Evolutionary conservation across 2,888 invertebrate genomes (phyloP).

Genomic region (Patella caerulea): DNA sequence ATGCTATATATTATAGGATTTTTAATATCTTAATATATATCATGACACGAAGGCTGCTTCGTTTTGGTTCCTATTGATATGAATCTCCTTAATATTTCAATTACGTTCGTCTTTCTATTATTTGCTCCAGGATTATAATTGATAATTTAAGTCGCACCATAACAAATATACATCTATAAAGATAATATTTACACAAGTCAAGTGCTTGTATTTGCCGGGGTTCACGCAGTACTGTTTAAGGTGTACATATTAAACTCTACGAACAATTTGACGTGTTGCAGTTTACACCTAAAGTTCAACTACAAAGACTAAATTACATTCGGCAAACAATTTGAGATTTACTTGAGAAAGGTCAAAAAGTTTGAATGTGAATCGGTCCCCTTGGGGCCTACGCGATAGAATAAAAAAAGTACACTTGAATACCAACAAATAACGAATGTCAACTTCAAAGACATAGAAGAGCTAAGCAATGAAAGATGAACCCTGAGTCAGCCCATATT

Average conservation of each 20-base stretch:
- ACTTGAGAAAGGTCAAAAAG: constrained; percentile 10
- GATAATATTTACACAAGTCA: neutral
- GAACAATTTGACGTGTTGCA: constrained; percentile 9
- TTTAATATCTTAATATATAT: too few species aligned
- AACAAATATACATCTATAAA: constrained; percentile 9
- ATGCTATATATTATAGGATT: too few species aligned
- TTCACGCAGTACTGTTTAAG: neutral
- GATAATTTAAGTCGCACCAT: constrained; percentile 6
- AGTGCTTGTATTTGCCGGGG: constrained; percentile 2
- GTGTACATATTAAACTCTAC: constrained; percentile 3
- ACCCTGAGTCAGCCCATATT: neutral
- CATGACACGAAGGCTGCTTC: too few species aligned
- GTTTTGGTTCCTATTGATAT: too few species aligned
- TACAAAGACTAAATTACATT: constrained; percentile 13
- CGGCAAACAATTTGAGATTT: constrained; percentile 1
- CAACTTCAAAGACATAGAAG: neutral
- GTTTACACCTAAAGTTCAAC: constrained; percentile 10
- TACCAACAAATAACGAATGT: constrained; percentile 1
- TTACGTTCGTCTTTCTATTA: too few species aligned
- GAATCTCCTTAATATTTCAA: too few species aligned
- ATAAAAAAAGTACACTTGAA: neutral
- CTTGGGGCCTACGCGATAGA: neutral
- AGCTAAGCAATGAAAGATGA: neutral
- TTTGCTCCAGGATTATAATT: neutral
- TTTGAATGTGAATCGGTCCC: constrained; percentile 4